Conservation (phyloP, 2,113 vertebrate genomes). For the Oryzias celebensis region DNA sequence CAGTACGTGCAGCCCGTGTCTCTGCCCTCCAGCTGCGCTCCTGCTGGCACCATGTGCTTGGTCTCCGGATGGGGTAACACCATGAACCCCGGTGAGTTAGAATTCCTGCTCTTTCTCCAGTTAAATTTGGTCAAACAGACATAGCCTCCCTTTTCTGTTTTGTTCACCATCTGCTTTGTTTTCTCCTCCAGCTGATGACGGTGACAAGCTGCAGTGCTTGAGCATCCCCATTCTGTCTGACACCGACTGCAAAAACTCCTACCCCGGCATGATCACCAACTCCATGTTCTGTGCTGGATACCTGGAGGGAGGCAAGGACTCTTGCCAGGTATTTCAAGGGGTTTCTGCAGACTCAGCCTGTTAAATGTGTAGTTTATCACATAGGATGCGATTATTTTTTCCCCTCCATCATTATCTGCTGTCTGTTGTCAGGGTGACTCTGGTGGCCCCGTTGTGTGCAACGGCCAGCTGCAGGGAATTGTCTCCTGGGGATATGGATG, state of each 20-base stretch:
- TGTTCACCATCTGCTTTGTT: too few relatives aligned
- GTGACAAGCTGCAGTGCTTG: conserved; percentile 78
- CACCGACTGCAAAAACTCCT: conserved; percentile 70
- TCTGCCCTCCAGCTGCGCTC: conserved; percentile 68
- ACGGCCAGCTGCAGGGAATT: conserved; percentile 74
- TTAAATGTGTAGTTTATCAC: neutral
- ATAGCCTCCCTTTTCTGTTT: too few relatives aligned
- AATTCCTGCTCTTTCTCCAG: too few relatives aligned
- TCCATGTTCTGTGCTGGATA: conserved; percentile 86
- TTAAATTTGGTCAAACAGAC: too few relatives aligned
- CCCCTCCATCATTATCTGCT: neutral
- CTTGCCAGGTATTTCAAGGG: conserved; percentile 77
- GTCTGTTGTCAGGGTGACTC: conserved; percentile 76
- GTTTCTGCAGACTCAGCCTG: neutral
- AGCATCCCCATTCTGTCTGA: conserved; percentile 78
- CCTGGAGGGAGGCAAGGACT: conserved; percentile 83
- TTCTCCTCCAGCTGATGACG: neutral
- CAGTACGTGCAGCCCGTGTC: conserved; percentile 69
- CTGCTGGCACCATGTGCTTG: conserved; percentile 75
- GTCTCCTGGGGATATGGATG: conserved; percentile 81
- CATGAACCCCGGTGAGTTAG: conserved; percentile 70
- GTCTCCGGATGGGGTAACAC: conserved; percentile 86
- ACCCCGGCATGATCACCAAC: conserved; percentile 79
- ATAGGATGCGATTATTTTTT: neutral
- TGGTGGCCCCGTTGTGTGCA: conserved; percentile 82